Evolutionary conservation across 2,888 invertebrate genomes (phyloP).

Genomic region (Pammene aurita): DNA sequence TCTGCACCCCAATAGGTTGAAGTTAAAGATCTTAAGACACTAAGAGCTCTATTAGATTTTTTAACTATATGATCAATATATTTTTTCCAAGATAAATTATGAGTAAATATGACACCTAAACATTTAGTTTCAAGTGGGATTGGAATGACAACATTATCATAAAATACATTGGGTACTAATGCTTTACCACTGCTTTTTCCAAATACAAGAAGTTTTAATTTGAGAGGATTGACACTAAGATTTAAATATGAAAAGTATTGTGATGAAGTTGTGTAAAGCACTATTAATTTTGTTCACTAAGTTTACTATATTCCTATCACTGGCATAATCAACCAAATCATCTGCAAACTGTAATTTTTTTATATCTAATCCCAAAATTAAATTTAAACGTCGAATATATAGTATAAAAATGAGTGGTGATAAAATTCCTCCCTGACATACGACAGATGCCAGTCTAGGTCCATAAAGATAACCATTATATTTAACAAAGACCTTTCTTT

Average conservation of each 20-base stretch:
- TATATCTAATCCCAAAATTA: conserved; percentile 3
- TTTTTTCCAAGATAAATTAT: conserved; percentile 23
- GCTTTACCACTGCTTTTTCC: conserved; percentile 7
- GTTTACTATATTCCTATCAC: background rate
- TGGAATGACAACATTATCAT: conserved; percentile 6
- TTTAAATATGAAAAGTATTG: conserved; percentile 23
- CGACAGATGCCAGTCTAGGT: conserved; percentile 9
- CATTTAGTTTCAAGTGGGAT: background rate
- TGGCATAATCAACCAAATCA: conserved; percentile 10
- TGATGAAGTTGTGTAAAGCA: conserved; percentile 7
- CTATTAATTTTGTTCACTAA: conserved; percentile 4
- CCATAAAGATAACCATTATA: conserved; percentile 13
- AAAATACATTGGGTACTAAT: background rate
- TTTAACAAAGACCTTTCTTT: no score
- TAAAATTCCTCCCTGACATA: conserved; percentile 34
- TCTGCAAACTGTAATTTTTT: conserved; percentile 26
- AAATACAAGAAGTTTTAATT: conserved; percentile 28
- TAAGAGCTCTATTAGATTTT: conserved; percentile 12
- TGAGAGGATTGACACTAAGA: conserved; percentile 6
- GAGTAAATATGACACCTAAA: conserved; percentile 13
- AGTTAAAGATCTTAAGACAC: conserved; percentile 16
- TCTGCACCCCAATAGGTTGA: conserved; percentile 14
- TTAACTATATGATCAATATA: conserved; percentile 15
- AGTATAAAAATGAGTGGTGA: conserved; percentile 17
- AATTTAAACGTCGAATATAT: conserved; percentile 13